A percentile compares a stretch with the other conserved stretches of the same genome.
Evolutionary conservation across 2,797 vertebrate species (phyloP).

Genomic region (Ctenosaura bakeri): DNA sequence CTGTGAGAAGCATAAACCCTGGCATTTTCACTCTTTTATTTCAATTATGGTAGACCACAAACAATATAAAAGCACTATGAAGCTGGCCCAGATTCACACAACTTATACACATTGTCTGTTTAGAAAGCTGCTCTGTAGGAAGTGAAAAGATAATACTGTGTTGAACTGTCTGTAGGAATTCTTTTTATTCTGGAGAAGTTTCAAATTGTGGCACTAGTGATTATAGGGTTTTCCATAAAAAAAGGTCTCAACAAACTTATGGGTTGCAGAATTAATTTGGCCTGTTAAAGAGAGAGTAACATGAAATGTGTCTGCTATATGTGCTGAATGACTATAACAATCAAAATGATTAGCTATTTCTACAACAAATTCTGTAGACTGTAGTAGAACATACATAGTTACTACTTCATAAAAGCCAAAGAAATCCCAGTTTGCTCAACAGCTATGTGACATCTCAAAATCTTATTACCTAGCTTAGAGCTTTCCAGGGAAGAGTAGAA

Average conservation of each 20-base stretch:
- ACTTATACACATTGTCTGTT: background rate
- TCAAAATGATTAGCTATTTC: background rate
- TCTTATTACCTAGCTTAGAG: background rate
- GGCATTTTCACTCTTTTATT: constrained; percentile 31
- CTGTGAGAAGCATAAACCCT: background rate
- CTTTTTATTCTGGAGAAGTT: background rate
- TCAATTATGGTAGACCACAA: constrained; percentile 31
- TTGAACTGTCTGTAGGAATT: background rate
- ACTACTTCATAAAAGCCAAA: background rate
- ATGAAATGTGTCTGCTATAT: background rate
- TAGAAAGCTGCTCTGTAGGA: background rate
- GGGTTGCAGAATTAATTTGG: background rate
- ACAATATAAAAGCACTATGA: constrained; percentile 23
- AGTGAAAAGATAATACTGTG: background rate
- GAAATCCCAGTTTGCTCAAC: background rate
- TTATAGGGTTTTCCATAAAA: background rate
- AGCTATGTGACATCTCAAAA: background rate
- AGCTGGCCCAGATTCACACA: background rate
- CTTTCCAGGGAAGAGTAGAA: background rate
- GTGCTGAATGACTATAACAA: constrained; percentile 20
- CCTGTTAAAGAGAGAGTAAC: background rate
- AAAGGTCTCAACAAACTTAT: background rate
- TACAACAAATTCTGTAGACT: background rate
- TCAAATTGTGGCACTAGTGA: background rate
- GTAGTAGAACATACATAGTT: background rate